These are phyloP conservation scores for Deilephila porcellus DNA, from an alignment of 2,888 invertebrate species.

Conservation along the genomic window DNA sequence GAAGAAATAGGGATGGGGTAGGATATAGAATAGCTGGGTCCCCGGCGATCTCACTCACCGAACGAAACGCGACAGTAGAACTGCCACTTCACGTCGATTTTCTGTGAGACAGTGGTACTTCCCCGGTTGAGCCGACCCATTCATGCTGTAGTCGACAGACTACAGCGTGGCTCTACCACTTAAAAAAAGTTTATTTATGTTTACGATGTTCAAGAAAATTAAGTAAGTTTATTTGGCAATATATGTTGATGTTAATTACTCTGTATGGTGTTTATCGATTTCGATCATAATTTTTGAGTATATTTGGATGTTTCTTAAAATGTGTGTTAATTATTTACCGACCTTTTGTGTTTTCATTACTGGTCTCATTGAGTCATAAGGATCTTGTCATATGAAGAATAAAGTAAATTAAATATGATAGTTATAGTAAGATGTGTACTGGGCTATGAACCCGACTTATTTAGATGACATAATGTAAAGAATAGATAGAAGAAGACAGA, in stretches of 20 bases:
- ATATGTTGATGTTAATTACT: neutral
- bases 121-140: slow-evolving; percentile 1
- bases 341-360: neutral
- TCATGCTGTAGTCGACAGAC: neutral
- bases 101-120: slow-evolving; percentile 5
- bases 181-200: neutral
- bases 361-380: neutral
- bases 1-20: neutral
- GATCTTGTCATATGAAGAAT: neutral
- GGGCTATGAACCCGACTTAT: neutral
- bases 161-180: slow-evolving; percentile 7
- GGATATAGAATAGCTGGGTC: neutral
- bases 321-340: neutral
- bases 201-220: neutral
- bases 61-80: neutral
- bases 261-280: neutral
- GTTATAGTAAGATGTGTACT: too few species aligned
- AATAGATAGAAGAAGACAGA: neutral
- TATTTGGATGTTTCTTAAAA: neutral
- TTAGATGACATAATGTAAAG: neutral
- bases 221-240: neutral
- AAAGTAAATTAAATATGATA: neutral
- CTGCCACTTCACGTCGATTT: neutral
- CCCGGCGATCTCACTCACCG: neutral
- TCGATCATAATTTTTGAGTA: too few species aligned